These are phyloP conservation scores for Nasonovia ribisnigri DNA, from an alignment of 2,888 invertebrate genomes.

Conservation along the genomic window DNA sequence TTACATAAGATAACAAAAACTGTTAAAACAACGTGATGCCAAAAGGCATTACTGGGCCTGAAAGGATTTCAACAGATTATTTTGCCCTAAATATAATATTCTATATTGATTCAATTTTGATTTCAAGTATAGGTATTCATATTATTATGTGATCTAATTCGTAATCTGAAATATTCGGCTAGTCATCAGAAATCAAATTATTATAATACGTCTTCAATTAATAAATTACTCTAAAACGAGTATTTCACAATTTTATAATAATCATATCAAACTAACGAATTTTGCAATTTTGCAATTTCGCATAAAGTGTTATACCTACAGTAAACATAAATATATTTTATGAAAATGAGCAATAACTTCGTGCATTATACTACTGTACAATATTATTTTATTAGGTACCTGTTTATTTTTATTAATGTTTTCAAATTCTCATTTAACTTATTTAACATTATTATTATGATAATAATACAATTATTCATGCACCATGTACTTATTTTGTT, in stretches of 20 bases:
- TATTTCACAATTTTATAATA: background rate
- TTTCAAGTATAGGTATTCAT: background rate
- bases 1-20: too few species aligned
- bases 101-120: background rate
- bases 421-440: background rate
- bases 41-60: too few species aligned
- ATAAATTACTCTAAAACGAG: background rate
- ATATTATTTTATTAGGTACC: background rate
- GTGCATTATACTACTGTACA: background rate
- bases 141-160: background rate
- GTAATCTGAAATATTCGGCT: background rate
- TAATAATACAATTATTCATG: background rate
- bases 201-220: background rate
- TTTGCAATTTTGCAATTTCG: background rate
- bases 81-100: background rate
- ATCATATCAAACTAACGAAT: too few species aligned
- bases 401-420: background rate
- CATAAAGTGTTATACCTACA: too few species aligned
- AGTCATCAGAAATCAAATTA: background rate
- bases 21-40: too few species aligned
- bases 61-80: background rate
- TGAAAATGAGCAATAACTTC: background rate
- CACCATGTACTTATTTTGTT: background rate
- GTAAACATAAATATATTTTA: background rate
- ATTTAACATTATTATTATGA: conserved; percentile 11